Conservation (phyloP, 2,888 invertebrate genomes). For the Diachrysia chrysitis region DNA sequence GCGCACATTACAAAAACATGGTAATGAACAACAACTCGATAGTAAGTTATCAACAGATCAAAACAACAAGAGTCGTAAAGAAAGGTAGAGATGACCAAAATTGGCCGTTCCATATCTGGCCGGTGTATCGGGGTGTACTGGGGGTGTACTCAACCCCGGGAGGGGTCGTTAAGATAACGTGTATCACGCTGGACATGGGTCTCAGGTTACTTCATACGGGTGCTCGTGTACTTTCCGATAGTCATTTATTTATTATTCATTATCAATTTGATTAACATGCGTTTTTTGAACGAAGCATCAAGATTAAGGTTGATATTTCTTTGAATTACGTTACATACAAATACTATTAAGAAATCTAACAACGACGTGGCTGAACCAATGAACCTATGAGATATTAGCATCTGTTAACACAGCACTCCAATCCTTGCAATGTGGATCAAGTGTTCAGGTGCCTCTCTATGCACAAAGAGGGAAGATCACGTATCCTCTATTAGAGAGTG, state of each 20-base stretch:
- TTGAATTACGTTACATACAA: too few relatives aligned
- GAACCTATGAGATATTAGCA: background rate
- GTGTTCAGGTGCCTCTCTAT: slow-evolving; percentile 41
- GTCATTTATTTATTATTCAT: slow-evolving; percentile 26
- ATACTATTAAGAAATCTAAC: background rate
- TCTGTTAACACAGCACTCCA: background rate
- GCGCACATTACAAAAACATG: slow-evolving; percentile 39
- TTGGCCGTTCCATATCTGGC: slow-evolving; percentile 81
- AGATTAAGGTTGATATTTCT: too few relatives aligned
- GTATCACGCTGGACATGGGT: slow-evolving; percentile 80
- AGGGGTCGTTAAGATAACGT: slow-evolving; percentile 86
- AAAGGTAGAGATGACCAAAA: slow-evolving; percentile 80
- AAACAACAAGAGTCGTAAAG: slow-evolving; percentile 78
- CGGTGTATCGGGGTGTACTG: slow-evolving; percentile 66
- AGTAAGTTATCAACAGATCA: slow-evolving; percentile 54
- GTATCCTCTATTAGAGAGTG: slow-evolving; percentile 54
- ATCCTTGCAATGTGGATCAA: slow-evolving; percentile 9
- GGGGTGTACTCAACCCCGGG: slow-evolving; percentile 46
- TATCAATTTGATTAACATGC: background rate
- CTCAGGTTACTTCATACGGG: slow-evolving; percentile 78
- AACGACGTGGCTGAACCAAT: background rate
- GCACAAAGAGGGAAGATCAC: slow-evolving; percentile 51
- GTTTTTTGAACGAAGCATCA: background rate
- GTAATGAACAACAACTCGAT: slow-evolving; percentile 47
- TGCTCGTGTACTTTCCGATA: slow-evolving; percentile 47